Evolutionary conservation across 2,113 vertebrate genomes (phyloP).

Genomic region (Enhydra lutris): DNA sequence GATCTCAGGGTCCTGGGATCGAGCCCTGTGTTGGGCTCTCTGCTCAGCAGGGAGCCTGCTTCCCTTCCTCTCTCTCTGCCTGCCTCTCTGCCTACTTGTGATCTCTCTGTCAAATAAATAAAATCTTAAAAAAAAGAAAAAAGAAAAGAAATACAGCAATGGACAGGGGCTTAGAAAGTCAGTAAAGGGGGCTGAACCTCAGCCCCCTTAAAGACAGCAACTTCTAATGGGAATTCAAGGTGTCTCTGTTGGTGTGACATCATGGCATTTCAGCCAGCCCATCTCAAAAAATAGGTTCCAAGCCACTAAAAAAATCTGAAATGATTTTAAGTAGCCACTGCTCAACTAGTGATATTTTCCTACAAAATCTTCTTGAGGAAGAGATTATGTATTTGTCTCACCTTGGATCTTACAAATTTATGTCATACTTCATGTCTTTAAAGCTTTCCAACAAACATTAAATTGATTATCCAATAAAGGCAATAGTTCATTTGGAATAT

Average conservation of each 20-base stretch:
- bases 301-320: not conserved
- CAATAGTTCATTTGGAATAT: constrained; percentile 69
- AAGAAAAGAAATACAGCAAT: not conserved
- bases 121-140: too few species aligned
- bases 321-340: not conserved
- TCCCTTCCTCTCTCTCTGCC: too few species aligned
- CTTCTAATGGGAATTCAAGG: not conserved
- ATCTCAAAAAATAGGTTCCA: not conserved
- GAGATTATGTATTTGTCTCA: constrained; percentile 56
- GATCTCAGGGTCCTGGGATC: too few species aligned
- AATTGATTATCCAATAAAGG: constrained; percentile 64
- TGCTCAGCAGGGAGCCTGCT: too few species aligned
- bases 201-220: not conserved
- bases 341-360: not conserved
- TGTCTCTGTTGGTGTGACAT: not conserved
- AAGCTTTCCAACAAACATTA: constrained; percentile 60
- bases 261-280: not conserved
- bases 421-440: constrained; percentile 58
- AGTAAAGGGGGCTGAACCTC: not conserved
- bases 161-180: not conserved
- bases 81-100: too few species aligned
- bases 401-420: constrained; percentile 60
- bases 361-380: constrained; percentile 19
- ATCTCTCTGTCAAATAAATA: too few species aligned
- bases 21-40: too few species aligned